phyloP scores from a whole-genome alignment of 2,888 invertebrate genomes.

The Lasioglossum villosulum region DNA sequence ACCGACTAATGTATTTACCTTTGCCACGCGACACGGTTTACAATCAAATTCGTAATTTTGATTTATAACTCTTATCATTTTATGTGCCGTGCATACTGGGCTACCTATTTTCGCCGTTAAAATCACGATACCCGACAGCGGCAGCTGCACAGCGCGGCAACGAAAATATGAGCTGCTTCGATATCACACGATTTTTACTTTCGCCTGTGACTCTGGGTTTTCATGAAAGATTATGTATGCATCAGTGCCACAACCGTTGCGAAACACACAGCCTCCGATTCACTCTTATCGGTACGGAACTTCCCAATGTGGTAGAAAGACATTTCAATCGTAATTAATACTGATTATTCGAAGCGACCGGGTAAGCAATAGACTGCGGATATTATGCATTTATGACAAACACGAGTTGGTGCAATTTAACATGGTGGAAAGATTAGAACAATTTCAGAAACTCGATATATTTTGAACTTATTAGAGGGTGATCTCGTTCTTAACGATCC shows the following conservation, averaged over 20 bases:
- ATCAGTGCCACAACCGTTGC: neutral
- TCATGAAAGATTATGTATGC: neutral
- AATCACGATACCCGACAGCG: slow-evolving; percentile 28
- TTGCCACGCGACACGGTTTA: slow-evolving; percentile 59
- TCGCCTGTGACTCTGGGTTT: neutral
- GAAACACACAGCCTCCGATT: neutral
- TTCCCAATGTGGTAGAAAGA: neutral
- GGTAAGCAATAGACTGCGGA: too few relatives aligned
- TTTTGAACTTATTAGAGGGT: too few relatives aligned
- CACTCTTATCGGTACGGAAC: slow-evolving; percentile 9
- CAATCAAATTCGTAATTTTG: slow-evolving; percentile 62
- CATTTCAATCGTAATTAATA: neutral
- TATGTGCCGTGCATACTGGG: slow-evolving; percentile 18
- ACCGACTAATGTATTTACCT: slow-evolving; percentile 62
- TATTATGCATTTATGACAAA: too few relatives aligned
- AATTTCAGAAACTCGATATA: too few relatives aligned
- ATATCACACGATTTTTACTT: slow-evolving; percentile 32
- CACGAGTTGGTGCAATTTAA: too few relatives aligned
- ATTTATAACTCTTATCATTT: slow-evolving; percentile 63
- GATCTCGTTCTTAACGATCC: too few relatives aligned
- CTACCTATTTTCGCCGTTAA: slow-evolving; percentile 38
- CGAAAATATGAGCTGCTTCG: slow-evolving; percentile 31
- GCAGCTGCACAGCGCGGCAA: neutral
- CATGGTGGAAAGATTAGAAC: too few relatives aligned
- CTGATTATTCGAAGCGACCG: too few relatives aligned